Base-by-base conservation (phyloP, 2,888 invertebrate species). In the Allolobophora icterica region DNA sequence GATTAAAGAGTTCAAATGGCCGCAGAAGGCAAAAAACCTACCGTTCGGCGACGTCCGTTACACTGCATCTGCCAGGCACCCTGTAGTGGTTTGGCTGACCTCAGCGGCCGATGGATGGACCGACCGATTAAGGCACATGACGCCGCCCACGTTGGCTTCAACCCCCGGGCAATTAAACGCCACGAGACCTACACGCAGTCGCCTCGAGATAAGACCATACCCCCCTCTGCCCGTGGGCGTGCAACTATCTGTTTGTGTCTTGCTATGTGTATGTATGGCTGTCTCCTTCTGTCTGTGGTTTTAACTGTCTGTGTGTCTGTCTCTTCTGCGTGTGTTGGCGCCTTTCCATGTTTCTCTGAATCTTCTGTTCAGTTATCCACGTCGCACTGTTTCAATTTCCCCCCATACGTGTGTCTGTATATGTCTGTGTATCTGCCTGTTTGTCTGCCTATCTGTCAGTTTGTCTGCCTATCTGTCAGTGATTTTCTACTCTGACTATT, bases 131-230 rank as follows among this genome's bases (percentile, higher is more conserved):
- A 17, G 71, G 71, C 71, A n/a, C n/a, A 8, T 11, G 71, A 71
- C n/a, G 71, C 30, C 30, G 71, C 71, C 71, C 30, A 71, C 30
- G 71, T 30, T n/a, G 71, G 71, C 71, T n/a, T 17, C 71, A 71
- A 71, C 30, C 71, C 71, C 71, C 71, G n/a, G 71, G 71, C 71
- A n/a, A 30, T 71, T n/a, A 71, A 71, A 71, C 71, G 71, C 71
- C 71, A 71, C 71, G 71, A 71, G 71, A 71, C 71, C 30, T 71
- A 71, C 71, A 71, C 24, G 30, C 71, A 5, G 71, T 71, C 71
- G 30, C 71, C n/a, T 71, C 30, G 11, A 71, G 71, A 71, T n/a
- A 71, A 71, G 71, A 30, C 71, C 11, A 71, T 13, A n/a, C 71
- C 52, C 52, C 58, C n/a, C 4, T 71, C 71, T n/a, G 71, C 17